phyloP scores from a whole-genome alignment of 2,888 invertebrate genomes.

The Drosophila formosana region DNA sequence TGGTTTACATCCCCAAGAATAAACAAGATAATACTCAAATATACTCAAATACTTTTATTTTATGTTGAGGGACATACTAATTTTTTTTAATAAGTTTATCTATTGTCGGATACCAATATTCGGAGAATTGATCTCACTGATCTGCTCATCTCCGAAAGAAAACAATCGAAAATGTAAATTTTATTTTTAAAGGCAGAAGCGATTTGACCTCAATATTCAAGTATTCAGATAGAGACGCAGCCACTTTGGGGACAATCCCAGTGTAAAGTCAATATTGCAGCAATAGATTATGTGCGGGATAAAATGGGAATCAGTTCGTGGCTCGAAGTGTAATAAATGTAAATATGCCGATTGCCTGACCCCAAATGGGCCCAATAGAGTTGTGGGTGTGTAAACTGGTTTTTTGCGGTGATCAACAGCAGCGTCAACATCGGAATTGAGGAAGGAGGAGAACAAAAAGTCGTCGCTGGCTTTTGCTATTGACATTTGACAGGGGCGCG shows the following conservation, averaged over 20 bases:
- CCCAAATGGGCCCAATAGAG: conserved; percentile 17
- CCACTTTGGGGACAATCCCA: conserved; percentile 1
- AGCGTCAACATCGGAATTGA: conserved; percentile 2
- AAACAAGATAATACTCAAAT: too few relatives aligned
- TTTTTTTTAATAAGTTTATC: too few relatives aligned
- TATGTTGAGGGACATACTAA: too few relatives aligned
- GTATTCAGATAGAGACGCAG: not conserved
- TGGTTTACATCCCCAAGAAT: too few relatives aligned
- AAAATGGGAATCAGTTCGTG: conserved; percentile 25
- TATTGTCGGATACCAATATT: too few relatives aligned
- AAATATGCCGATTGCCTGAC: conserved; percentile 59
- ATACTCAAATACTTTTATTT: too few relatives aligned
- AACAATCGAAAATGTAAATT: too few relatives aligned
- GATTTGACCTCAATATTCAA: conserved; percentile 29
- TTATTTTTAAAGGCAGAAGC: not conserved
- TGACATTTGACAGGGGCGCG: conserved; percentile 80
- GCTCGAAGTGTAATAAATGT: conserved; percentile 54
- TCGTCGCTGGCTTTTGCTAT: conserved; percentile 65
- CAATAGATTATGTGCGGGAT: conserved; percentile 48
- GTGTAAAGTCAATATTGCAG: conserved; percentile 41
- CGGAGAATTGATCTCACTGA: too few relatives aligned
- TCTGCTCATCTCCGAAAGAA: too few relatives aligned
- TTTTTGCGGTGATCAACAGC: conserved; percentile 59
- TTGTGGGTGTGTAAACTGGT: conserved; percentile 26
- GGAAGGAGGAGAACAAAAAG: conserved; percentile 27